Evolutionary conservation across 2,113 vertebrate genomes (phyloP), one percentile per base, ranked within the genome.

Genomic region (Craseonycteris thonglongyai): DNA sequence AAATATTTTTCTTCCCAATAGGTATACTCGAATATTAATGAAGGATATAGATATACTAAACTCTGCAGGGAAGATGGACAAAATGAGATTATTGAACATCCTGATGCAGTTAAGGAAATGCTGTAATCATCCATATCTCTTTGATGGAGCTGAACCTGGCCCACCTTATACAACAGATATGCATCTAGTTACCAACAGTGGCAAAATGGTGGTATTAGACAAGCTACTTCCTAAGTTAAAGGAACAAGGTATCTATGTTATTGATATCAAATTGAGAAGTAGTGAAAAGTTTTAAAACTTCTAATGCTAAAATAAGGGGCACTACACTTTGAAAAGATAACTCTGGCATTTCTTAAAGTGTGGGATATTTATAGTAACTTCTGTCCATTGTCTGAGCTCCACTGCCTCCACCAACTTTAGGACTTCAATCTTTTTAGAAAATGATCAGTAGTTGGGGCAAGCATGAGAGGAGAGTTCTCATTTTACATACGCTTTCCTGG

Each of bases 11-110:
- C 24, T 94, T 94, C 28, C 93, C 40, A 51, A 16, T 97, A 99
- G 99, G 99, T 99, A 99, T 93, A 99, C 99, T 13, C 98, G 99
- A 89, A 99, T 99, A 96, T 97, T 99, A 96, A 99, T 99, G 99
- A 99, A 99, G 97, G 99, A 99, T 97, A 99, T 99, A 78, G 99
- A 99, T 95, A 99, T 99, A 88, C 93, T 99, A 95, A 99, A 99
- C 96, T 99, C 99, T 0, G 99, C 99, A 35, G 99, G 99, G 28
- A 99, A 99, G 97, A 99, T 99, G 98, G 99, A 99, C 98, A 99
- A 99, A 97, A 99, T 99, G 99, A 99, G 99, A 61, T 98, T 99
- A 42, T 88, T 99, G 96, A 99, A 99, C 86, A 99, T 99, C 78
- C 98, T 99, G 91, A 99, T 99, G 99, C 99, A 99, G 98, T 98